Evolutionary conservation across 2,888 invertebrate genomes (phyloP).

Genomic region (Patella pellucida): DNA sequence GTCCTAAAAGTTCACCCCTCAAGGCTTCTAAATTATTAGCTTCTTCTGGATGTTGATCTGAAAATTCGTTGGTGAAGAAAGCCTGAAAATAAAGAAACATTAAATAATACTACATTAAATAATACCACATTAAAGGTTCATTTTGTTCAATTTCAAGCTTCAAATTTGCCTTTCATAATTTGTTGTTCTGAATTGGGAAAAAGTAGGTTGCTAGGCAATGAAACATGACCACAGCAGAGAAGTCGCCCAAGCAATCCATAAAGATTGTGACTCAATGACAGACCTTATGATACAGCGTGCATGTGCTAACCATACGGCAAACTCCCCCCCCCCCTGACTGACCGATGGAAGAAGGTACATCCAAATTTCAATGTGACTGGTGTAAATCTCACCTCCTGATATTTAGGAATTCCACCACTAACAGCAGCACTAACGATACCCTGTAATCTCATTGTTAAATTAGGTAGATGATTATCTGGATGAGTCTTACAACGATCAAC

Average conservation of each 20-base stretch:
- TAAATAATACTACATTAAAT: too few species aligned
- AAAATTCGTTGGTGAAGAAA: conserved; percentile 87
- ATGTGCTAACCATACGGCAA: too few species aligned
- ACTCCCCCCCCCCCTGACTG: too few species aligned
- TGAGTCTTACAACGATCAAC: conserved; percentile 82
- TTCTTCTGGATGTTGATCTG: conserved; percentile 69
- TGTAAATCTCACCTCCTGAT: conserved; percentile 60
- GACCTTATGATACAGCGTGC: too few species aligned
- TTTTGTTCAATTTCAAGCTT: too few species aligned
- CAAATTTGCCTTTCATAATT: too few species aligned
- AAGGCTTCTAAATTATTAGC: conserved; percentile 76
- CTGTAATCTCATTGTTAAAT: conserved; percentile 65
- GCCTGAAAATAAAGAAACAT: conserved; percentile 70
- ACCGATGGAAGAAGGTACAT: background rate
- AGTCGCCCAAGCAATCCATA: too few species aligned
- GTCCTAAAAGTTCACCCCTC: conserved; percentile 81
- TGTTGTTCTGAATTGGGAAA: too few species aligned
- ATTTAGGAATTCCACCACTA: conserved; percentile 68
- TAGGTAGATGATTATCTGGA: conserved; percentile 50
- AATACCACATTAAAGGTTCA: too few species aligned
- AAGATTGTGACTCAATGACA: too few species aligned
- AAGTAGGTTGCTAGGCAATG: too few species aligned
- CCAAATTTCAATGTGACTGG: background rate
- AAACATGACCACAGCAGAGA: too few species aligned
- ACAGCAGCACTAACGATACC: conserved; percentile 68